Base-by-base conservation (phyloP, 2,113 vertebrate genomes). In the Sturnus vulgaris region DNA sequence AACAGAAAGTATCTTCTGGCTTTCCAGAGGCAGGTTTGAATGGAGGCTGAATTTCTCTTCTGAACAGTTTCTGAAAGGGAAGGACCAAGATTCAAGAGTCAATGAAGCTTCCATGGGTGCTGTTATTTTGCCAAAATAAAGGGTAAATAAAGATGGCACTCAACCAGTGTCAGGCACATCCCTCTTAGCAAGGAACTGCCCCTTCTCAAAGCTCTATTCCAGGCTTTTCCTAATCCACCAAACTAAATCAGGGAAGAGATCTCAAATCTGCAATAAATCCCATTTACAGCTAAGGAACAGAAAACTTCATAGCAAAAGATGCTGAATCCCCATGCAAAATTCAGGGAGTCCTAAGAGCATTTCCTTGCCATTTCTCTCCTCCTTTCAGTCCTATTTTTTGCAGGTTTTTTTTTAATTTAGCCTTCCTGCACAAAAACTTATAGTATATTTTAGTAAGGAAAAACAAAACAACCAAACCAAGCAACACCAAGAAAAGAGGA, bases 1-100 rank as follows among this genome's bases (percentile, higher is more conserved):
- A 99, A 97, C 99, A 99, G 97, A 99, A 99, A 13, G 99, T 99
- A 96, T 99, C 99, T 91, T 99, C 99, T 93, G 99, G 98, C 97
- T 99, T 99, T 94, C 99, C 99, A 95, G 99, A 98, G 86, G 99
- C 99, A 82, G 99, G 99, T 97, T 99, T 99, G 96, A 99, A 99
- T 2, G 99, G 99, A 90, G 99, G 99, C 78, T 99, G 99, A 61
- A 99, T 98, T 97, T 99, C 99, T 97, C 98, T 98, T 96, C 99
- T 98, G 97, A 98, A 99, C 83, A 99, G 97, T 98, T 99, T 99
- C 99, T 99, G 92, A 50, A 96, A 90, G 5, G 63, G 46, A 64
- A 97, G 24, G 25, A 73, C 20, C 86, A 52, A 82, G 39, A 46
- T 9, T 63, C n/a, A 84, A 46, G 28, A 57, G 25, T 30, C 25